Conservation (phyloP, 2,113 vertebrate genomes). For the Ctenomys sociabilis region DNA sequence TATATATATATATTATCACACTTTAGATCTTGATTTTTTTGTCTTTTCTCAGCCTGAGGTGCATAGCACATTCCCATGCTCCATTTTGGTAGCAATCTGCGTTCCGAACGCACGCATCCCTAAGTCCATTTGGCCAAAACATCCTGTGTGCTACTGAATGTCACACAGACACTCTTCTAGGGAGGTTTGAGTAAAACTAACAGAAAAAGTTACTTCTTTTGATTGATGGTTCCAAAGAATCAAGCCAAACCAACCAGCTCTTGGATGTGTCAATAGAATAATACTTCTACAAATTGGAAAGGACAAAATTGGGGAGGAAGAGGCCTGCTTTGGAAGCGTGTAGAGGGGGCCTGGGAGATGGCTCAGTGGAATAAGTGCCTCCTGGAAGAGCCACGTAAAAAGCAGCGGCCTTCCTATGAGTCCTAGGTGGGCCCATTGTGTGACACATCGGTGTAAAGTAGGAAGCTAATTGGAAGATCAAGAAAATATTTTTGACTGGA, state of each 20-base stretch:
- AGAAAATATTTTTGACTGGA: slow-evolving; percentile 72
- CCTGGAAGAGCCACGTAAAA: slow-evolving; percentile 23
- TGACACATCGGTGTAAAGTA: slow-evolving; percentile 58
- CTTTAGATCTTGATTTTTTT: slow-evolving; percentile 91
- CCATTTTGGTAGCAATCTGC: slow-evolving; percentile 90
- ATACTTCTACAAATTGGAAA: slow-evolving; percentile 69
- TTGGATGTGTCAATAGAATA: slow-evolving; percentile 75
- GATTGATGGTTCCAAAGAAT: slow-evolving; percentile 85
- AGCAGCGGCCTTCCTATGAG: slow-evolving; percentile 62
- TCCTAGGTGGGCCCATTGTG: slow-evolving; percentile 28
- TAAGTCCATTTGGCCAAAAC: slow-evolving; percentile 84
- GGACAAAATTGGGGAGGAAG: slow-evolving; percentile 52
- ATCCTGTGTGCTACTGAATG: slow-evolving; percentile 83
- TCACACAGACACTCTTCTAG: slow-evolving; percentile 81
- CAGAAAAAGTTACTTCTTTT: slow-evolving; percentile 76
- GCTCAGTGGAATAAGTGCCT: too few species aligned
- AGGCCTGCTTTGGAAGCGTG: not conserved
- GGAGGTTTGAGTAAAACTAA: slow-evolving; percentile 74
- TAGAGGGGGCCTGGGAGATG: too few species aligned
- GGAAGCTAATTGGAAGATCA: slow-evolving; percentile 71
- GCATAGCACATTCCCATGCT: slow-evolving; percentile 90
- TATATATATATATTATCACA: slow-evolving; percentile 92
- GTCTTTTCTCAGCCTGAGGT: slow-evolving; percentile 88
- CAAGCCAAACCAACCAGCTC: slow-evolving; percentile 80
- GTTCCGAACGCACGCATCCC: slow-evolving; percentile 86